These are phyloP conservation scores for Phalacrocorax aristotelis DNA, from an alignment of 2,113 vertebrate genomes.

Conservation along the genomic window DNA sequence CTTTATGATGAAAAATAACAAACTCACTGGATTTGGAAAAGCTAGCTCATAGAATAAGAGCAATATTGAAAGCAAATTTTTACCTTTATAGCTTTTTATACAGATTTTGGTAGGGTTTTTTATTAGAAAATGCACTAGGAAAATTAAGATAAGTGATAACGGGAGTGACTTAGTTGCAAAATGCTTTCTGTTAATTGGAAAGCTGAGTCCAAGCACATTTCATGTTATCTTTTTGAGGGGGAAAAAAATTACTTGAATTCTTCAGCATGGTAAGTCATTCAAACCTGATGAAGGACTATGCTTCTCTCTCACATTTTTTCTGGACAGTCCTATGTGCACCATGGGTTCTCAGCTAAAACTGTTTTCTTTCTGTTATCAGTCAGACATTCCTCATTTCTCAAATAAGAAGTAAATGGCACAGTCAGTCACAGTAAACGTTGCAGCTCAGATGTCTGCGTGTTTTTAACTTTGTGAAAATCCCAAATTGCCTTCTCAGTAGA, in stretches of 20 bases:
- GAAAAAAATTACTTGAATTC: not conserved
- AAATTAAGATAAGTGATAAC: not conserved
- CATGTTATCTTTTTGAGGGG: not conserved
- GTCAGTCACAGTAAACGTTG: not conserved
- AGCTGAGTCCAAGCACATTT: not conserved
- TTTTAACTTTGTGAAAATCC: not conserved
- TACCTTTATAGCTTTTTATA: not conserved
- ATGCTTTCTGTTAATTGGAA: not conserved
- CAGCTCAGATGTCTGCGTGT: not conserved
- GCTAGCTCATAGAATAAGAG: not conserved
- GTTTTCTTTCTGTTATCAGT: not conserved
- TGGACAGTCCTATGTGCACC: not conserved
- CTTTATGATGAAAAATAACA: not conserved
- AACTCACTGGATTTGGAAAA: not conserved
- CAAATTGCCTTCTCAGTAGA: not conserved
- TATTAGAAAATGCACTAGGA: not conserved
- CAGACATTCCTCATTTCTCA: not conserved
- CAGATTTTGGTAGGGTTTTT: not conserved
- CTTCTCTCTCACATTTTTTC: not conserved
- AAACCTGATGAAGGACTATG: not conserved
- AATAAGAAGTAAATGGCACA: not conserved
- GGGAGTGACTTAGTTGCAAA: not conserved
- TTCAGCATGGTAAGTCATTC: not conserved
- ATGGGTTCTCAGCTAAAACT: not conserved
- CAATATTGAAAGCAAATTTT: not conserved